Base-by-base conservation (phyloP, 2,113 vertebrate species). In the Anolis sagrei region DNA sequence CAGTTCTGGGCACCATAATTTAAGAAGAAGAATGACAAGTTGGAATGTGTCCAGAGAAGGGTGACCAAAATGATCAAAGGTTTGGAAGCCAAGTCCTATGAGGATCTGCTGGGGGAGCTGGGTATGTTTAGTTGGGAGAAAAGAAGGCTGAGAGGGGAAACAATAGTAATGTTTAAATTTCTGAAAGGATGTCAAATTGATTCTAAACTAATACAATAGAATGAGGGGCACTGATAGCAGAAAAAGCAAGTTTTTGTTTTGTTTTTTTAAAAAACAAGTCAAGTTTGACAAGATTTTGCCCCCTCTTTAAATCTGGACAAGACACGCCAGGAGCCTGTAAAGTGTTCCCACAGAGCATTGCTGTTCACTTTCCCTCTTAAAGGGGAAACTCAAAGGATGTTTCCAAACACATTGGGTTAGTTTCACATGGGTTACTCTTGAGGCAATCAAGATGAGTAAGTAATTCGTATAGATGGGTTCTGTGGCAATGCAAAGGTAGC, bases 361-460 rank as follows among this genome's bases (percentile, higher is more conserved):
- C 76, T 91, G 69, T 81, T 86, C 72, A 64, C 86, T 90, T 89
- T 89, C 87, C 7, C 83, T 54, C 62, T 58, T 11, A 76, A 73
- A 86, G 88, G 78, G 84, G 91, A 93, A 93, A 21, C 81, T 83
- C 87, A 75, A 89, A 90, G 68, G 87, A 90, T 0, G 0, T 81
- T 89, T 88, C 88, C 80, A 89, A 92, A 89, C 68, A 72, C 73
- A 79, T 62, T 75, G 70, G 78, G 51, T 85, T 77, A 69, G 51
- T 85, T 54, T 54, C 10, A 19, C 87, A 85, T 25, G 62, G 85
- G 79, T 16, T 3, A 91, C 82, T 82, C 69, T 88, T 85, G 85
- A 76, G 69, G 83, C 76, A 93, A 91, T 86, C 78, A 69, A 69
- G 91, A 94, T 93, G 93, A 94, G 87, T 79, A 79, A 79, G 77